Conservation (phyloP, 2,797 vertebrate genomes). For the Semaprochilodus insignis region DNA sequence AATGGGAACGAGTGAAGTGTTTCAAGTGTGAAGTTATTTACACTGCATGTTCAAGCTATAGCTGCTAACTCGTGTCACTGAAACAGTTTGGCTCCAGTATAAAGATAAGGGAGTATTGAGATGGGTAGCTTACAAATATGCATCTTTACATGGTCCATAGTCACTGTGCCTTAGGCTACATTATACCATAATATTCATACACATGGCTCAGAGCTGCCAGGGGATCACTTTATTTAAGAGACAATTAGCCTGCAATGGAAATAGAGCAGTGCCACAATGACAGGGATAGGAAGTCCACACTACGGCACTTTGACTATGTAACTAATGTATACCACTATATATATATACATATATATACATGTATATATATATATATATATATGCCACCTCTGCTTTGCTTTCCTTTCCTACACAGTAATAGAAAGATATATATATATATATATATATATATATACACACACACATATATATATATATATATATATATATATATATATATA, state of each 20-base stretch:
- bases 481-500: no score
- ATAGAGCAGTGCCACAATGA: conserved; percentile 30
- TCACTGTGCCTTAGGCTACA: background rate
- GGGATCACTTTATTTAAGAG: conserved; percentile 51
- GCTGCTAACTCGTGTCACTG: no score
- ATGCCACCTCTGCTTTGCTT: no score
- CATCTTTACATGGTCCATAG: background rate
- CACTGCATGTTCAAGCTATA: background rate
- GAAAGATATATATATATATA: no score
- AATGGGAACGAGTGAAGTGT: conserved; percentile 9
- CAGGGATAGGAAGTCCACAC: conserved; percentile 11
- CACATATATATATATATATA: no score
- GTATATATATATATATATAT: no score
- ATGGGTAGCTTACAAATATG: background rate
- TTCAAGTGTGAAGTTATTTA: conserved; percentile 3
- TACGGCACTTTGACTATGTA: background rate
- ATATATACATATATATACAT: no score
- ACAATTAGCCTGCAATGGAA: conserved; percentile 51
- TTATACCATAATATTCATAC: background rate
- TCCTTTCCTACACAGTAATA: no score
- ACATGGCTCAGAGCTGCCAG: conserved; percentile 19
- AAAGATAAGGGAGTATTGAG: background rate
- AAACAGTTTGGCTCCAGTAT: background rate
- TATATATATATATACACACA: no score
- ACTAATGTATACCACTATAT: background rate